Conservation (phyloP, 64 coral and sea anemone species). For the Porites australiensis region DNA sequence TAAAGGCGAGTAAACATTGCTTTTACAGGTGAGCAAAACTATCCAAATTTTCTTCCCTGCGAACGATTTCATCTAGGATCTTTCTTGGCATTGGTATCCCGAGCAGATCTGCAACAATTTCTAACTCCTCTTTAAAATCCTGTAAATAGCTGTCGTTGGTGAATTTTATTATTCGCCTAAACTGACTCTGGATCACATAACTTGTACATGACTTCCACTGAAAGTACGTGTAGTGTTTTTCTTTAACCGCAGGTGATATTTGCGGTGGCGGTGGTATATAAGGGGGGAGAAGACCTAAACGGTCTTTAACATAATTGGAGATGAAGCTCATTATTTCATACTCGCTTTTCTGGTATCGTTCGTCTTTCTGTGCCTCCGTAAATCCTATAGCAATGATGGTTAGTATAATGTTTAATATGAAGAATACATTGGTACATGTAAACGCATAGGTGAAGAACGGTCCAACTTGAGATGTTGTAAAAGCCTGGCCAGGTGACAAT, state of each 20-base stretch:
- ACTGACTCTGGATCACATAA: slow-evolving; percentile 52
- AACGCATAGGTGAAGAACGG: slow-evolving; percentile 61
- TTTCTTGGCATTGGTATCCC: not conserved
- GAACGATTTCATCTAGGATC: not conserved
- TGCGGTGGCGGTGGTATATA: slow-evolving; percentile 69
- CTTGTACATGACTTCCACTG: slow-evolving; percentile 61
- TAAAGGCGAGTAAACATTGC: no score
- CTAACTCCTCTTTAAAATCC: slow-evolving; percentile 65
- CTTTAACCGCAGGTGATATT: not conserved
- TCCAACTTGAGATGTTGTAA: slow-evolving; percentile 18
- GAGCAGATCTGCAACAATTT: slow-evolving; percentile 21
- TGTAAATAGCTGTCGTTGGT: slow-evolving; percentile 40
- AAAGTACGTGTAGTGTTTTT: slow-evolving; percentile 36
- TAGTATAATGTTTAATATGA: slow-evolving; percentile 70
- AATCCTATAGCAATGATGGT: slow-evolving; percentile 64
- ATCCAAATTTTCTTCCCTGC: not conserved
- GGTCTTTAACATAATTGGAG: slow-evolving; percentile 9
- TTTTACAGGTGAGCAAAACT: not conserved
- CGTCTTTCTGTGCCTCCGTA: slow-evolving; percentile 31
- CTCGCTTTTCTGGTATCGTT: slow-evolving; percentile 51
- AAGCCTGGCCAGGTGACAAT: slow-evolving; percentile 33
- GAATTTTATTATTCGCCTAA: slow-evolving; percentile 24
- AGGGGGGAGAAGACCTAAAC: slow-evolving; percentile 49
- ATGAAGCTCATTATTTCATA: slow-evolving; percentile 71
- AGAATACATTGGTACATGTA: slow-evolving; percentile 45